These are phyloP conservation scores for Cryptotermes secundus DNA, from an alignment of 1,140 invertebrate species.

Conservation along the genomic window DNA sequence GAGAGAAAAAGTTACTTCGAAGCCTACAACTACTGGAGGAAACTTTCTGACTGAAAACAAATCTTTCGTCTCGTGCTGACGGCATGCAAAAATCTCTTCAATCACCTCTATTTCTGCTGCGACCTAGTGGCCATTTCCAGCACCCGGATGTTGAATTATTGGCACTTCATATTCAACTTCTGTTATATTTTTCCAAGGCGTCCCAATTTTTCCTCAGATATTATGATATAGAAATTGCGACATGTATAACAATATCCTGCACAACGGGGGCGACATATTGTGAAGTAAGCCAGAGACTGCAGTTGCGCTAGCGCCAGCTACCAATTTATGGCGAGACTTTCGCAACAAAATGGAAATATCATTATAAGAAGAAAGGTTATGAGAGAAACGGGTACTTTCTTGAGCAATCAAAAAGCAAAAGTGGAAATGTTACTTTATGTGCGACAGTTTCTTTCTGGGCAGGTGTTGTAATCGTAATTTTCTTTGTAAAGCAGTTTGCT, in stretches of 20 bases:
- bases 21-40: not conserved
- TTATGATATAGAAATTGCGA: not conserved
- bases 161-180: constrained; percentile 32
- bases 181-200: not conserved
- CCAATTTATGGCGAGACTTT: not conserved
- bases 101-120: constrained; percentile 22
- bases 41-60: constrained; percentile 32
- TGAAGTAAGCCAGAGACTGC: not conserved
- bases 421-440: not conserved
- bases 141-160: constrained; percentile 33
- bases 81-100: constrained; percentile 35
- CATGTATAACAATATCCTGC: not conserved
- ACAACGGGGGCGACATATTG: not conserved
- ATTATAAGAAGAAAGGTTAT: not conserved
- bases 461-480: not conserved
- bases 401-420: not conserved
- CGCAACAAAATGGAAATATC: not conserved
- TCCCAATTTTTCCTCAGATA: not conserved
- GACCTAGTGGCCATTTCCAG: constrained; percentile 28
- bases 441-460: not conserved
- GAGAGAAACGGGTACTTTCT: not conserved
- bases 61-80: constrained; percentile 32
- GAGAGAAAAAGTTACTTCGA: constrained; percentile 22
- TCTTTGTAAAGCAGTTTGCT: not conserved
- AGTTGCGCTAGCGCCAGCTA: not conserved